Evolutionary conservation across 2,888 invertebrate genomes (phyloP).

Genomic region (Oligia strigilis): DNA sequence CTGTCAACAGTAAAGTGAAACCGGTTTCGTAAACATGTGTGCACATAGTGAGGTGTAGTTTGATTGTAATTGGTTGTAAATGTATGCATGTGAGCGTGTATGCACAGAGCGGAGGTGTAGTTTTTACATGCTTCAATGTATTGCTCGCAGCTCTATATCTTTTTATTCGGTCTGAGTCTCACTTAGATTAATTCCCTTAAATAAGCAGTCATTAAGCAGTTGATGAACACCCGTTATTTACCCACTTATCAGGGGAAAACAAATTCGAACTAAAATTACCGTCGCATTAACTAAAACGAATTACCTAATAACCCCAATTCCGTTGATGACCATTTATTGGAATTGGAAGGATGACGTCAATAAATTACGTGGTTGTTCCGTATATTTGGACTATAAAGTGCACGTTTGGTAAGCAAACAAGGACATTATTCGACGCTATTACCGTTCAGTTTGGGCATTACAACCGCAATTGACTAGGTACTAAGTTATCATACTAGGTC

Average conservation of each 20-base stretch:
- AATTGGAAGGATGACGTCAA: slow-evolving; percentile 50
- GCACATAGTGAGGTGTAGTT: too few relatives aligned
- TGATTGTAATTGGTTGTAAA: too few relatives aligned
- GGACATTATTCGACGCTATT: slow-evolving; percentile 33
- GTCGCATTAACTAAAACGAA: slow-evolving; percentile 50
- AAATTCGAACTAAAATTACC: slow-evolving; percentile 64
- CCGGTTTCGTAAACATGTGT: too few relatives aligned
- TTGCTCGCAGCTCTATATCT: too few relatives aligned
- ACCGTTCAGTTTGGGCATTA: slow-evolving; percentile 11
- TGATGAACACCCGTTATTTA: slow-evolving; percentile 50
- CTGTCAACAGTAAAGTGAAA: too few relatives aligned
- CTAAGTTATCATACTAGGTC: not conserved
- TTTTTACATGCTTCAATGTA: too few relatives aligned
- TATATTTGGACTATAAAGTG: slow-evolving; percentile 31
- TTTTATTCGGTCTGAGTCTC: not conserved
- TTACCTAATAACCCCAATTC: slow-evolving; percentile 62
- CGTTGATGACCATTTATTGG: slow-evolving; percentile 65
- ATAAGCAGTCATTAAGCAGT: slow-evolving; percentile 30
- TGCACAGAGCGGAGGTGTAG: too few relatives aligned
- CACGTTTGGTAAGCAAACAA: slow-evolving; percentile 44
- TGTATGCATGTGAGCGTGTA: too few relatives aligned
- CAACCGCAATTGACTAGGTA: not conserved
- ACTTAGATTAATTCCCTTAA: not conserved
- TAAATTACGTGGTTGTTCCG: slow-evolving; percentile 46
- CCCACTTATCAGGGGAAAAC: slow-evolving; percentile 60